Conservation (phyloP, 2,113 vertebrate species). For the Bombycilla garrulus region DNA sequence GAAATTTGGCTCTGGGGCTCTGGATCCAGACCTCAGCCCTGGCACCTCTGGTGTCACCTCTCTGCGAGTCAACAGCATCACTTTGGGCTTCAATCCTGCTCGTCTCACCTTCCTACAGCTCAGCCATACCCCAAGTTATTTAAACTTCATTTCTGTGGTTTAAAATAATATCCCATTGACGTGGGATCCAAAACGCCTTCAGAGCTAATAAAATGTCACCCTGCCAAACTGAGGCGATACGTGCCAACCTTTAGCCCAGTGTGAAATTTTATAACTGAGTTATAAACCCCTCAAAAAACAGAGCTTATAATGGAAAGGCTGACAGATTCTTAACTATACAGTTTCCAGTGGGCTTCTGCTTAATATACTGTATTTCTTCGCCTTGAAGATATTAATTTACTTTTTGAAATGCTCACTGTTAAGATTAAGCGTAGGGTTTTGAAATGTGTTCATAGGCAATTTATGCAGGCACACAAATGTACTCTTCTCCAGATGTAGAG, state of each 20-base stretch:
- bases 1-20: neutral
- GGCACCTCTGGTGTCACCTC: neutral
- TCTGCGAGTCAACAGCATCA: neutral
- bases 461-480: constrained; percentile 78
- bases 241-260: constrained; percentile 68
- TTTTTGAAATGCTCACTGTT: constrained; percentile 81
- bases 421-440: constrained; percentile 79
- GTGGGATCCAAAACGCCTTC: constrained; percentile 71
- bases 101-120: constrained; percentile 18
- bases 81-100: neutral
- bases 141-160: constrained; percentile 66
- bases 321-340: constrained; percentile 76
- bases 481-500: constrained; percentile 75
- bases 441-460: constrained; percentile 80
- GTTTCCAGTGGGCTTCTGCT: constrained; percentile 76
- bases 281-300: constrained; percentile 77
- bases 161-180: constrained; percentile 71
- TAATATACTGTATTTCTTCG: constrained; percentile 79
- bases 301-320: constrained; percentile 72
- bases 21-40: neutral
- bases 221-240: constrained; percentile 67
- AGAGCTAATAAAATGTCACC: constrained; percentile 73
- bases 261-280: constrained; percentile 78
- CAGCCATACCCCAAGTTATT: constrained; percentile 66
- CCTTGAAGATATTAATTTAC: constrained; percentile 82